Percentiles rank a stretch among this genome's conserved stretches.
phyloP scores from a whole-genome alignment of 37 sponge, comb jelly and placozoan genomes.

The Aphrocallistes beatrix region DNA sequence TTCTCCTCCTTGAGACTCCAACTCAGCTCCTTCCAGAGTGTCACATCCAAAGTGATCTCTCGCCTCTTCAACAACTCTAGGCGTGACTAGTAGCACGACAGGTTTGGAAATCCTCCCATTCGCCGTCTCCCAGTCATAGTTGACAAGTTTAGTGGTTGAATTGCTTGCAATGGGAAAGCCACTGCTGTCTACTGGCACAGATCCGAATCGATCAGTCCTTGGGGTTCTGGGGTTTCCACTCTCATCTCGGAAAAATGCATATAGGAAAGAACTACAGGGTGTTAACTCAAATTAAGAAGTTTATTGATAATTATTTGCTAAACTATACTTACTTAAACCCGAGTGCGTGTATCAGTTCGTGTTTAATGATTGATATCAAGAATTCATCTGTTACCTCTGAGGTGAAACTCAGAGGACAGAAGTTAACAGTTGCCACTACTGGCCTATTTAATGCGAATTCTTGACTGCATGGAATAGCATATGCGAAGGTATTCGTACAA shows the following conservation, averaged over 20 bases:
- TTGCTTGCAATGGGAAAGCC: background rate
- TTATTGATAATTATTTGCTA: background rate
- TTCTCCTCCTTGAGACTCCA: constrained; percentile 70
- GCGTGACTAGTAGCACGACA: background rate
- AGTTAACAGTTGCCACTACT: constrained; percentile 59
- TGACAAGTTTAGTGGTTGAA: background rate
- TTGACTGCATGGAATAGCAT: constrained; percentile 47
- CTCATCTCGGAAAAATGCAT: constrained; percentile 58
- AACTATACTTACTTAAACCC: constrained; percentile 20
- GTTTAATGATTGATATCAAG: constrained; percentile 41
- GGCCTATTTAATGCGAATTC: constrained; percentile 49
- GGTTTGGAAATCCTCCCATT: background rate
- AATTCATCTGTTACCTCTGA: background rate
- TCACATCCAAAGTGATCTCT: constrained; percentile 52
- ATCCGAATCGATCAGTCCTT: constrained; percentile 11
- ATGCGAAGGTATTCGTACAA: constrained; percentile 31
- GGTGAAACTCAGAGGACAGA: constrained; percentile 45
- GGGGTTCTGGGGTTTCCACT: constrained; percentile 49
- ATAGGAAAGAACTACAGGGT: constrained; percentile 26
- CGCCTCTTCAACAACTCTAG: constrained; percentile 24
- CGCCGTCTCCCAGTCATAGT: background rate
- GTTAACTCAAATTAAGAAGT: too few relatives aligned
- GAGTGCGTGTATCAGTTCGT: constrained; percentile 71
- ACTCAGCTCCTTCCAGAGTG: constrained; percentile 43
- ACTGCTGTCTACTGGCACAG: background rate